Base-by-base conservation (phyloP, 2,797 vertebrate species). In the Apodemus agrarius region DNA sequence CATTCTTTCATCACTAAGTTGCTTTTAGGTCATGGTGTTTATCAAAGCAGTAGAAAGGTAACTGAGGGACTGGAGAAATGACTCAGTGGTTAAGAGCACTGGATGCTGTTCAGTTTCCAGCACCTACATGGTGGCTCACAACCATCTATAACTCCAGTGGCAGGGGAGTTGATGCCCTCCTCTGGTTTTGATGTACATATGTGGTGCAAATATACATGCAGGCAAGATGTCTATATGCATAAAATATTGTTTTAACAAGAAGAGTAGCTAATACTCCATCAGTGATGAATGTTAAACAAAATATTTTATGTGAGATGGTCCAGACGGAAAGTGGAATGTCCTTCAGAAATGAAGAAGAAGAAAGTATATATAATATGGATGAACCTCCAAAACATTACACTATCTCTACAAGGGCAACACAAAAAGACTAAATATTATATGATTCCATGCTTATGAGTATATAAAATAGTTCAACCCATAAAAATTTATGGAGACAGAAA, bases 281-380 rank as follows among this genome's bases (percentile, higher is more conserved):
- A 87, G 9, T 82, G 72, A 59, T 57, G 52, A 96, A 46, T 87
- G 46, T 16, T 78, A 90, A 91, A 69, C 69, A 69, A 96, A 95
- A 52, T 63, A 12, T 92, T 12, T 43, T 65, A 16, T 65, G 31
- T 93, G 63, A 78, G 19, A 74, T 63, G 74, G 13, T 83, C 16
- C n/a, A 69, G 11, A n/a, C 4, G n/a, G 31, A n/a, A 85, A 74
- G 74, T 65, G 40, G 14, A 78, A 79, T n/a, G 85, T 87, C 91
- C 37, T 92, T 59, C 72, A 37, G 65, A 3, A 80, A 91, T 74
- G 78, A 82, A 81, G 95, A 93, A 3, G 16, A 83, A 88, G 59
- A 24, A 92, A 43, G 3, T 57, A 93, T 11, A 3, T 1, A 81
- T n/a, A 83, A 54, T 40, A 63, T 49, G 10, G 46, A 54, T 37